These are phyloP conservation scores for Magallana gigas DNA, from an alignment of 1,140 invertebrate genomes.

Conservation along the genomic window DNA sequence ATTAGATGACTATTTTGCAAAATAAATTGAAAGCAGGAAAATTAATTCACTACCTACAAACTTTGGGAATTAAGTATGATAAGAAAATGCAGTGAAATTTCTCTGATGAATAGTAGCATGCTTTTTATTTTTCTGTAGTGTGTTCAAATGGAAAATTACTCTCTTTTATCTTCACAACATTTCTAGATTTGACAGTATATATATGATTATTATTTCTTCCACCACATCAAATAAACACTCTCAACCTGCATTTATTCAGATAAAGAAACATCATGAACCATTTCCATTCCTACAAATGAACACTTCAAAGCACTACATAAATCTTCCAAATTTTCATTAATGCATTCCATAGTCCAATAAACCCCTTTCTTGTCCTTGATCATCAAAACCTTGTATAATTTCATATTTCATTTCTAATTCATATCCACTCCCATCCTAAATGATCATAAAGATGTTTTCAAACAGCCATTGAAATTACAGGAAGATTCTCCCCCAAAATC, in stretches of 20 bases:
- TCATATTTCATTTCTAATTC: slow-evolving; percentile 23
- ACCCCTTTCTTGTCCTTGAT: slow-evolving; percentile 10
- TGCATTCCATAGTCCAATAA: not conserved
- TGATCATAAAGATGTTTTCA: not conserved
- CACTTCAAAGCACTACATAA: not conserved
- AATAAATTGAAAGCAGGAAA: not conserved
- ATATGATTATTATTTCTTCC: slow-evolving; percentile 16
- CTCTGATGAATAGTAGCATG: not conserved
- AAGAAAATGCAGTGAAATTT: not conserved
- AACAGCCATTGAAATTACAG: not conserved
- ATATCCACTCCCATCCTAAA: slow-evolving; percentile 1
- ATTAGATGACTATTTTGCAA: not conserved
- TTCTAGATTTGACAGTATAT: not conserved
- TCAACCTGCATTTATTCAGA: not conserved
- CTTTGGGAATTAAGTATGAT: not conserved
- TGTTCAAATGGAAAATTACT: slow-evolving; percentile 18
- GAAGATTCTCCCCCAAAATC: not conserved
- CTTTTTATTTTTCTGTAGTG: not conserved
- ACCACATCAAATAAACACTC: slow-evolving; percentile 12
- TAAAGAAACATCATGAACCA: slow-evolving; percentile 1
- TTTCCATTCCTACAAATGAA: slow-evolving; percentile 30
- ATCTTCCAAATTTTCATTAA: slow-evolving; percentile 32
- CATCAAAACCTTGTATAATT: slow-evolving; percentile 25
- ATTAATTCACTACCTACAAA: not conserved
- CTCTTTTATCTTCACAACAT: not conserved